These are phyloP conservation scores for Ctenodactylus gundi DNA, from an alignment of 2,113 vertebrate species.

Conservation along the genomic window DNA sequence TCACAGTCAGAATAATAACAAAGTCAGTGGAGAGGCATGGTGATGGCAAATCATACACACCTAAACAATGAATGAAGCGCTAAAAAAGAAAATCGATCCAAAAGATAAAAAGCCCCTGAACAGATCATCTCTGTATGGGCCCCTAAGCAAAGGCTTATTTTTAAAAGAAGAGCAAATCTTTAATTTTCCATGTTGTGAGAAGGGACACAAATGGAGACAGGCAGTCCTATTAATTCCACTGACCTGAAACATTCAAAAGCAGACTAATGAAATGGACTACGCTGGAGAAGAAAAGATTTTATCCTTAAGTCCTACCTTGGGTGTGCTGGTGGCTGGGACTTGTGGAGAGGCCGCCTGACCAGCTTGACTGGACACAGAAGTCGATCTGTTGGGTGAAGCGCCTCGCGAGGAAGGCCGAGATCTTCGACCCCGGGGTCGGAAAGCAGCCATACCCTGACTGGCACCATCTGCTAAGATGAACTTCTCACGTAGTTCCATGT, in stretches of 20 bases:
- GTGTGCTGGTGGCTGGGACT: constrained; percentile 83
- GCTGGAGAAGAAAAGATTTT: fast-evolving
- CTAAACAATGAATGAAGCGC: not conserved
- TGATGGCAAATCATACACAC: constrained; percentile 66
- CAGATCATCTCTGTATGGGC: not conserved
- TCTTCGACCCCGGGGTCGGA: constrained; percentile 94
- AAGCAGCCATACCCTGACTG: constrained; percentile 94
- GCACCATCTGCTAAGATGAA: constrained; percentile 97
- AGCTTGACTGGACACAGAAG: constrained; percentile 91
- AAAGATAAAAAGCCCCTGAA: not conserved
- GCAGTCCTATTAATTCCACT: not conserved
- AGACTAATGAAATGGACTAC: fast-evolving
- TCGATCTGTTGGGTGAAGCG: constrained; percentile 95
- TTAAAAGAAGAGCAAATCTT: not conserved
- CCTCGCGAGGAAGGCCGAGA: constrained; percentile 95
- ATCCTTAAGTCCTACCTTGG: constrained; percentile 87
- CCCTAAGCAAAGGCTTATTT: not conserved
- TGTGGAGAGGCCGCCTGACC: constrained; percentile 85
- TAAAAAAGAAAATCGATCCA: not conserved
- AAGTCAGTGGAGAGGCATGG: constrained; percentile 69
- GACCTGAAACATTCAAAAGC: not conserved
- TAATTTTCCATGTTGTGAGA: not conserved
- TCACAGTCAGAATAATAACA: constrained; percentile 65
- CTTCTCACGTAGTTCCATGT: constrained; percentile 97
- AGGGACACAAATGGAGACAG: not conserved